phyloP scores from a whole-genome alignment of 2,113 vertebrate species.

The Emberiza fucata region DNA sequence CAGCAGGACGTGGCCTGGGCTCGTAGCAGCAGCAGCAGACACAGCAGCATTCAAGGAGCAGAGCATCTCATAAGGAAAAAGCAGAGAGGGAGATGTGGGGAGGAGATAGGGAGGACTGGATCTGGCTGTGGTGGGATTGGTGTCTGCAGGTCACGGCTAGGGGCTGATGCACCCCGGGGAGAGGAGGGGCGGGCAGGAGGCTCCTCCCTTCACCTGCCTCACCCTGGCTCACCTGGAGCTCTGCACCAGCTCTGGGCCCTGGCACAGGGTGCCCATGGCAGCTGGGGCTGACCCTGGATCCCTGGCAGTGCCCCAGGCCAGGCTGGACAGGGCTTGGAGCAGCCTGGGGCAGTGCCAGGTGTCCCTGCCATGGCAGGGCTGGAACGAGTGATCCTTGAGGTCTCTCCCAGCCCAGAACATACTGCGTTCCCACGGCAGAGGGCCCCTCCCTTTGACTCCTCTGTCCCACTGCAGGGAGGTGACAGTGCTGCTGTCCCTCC shows the following conservation, averaged over 20 bases:
- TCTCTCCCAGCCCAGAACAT: background rate
- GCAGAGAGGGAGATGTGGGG: background rate
- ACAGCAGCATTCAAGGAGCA: background rate
- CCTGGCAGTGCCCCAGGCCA: background rate
- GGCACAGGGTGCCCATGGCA: background rate
- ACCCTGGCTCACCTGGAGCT: background rate
- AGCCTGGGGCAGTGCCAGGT: rapidly evolving
- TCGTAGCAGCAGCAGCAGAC: background rate
- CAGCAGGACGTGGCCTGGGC: background rate
- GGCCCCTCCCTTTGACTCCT: background rate
- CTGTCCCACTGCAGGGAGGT: background rate
- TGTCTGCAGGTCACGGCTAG: background rate
- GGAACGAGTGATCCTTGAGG: rapidly evolving
- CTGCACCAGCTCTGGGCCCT: background rate
- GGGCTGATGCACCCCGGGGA: background rate
- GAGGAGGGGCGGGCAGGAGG: background rate
- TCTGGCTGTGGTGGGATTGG: background rate
- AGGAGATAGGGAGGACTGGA: background rate
- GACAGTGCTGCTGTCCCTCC: background rate
- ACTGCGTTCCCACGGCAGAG: background rate
- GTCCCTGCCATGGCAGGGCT: background rate
- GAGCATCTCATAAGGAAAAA: background rate
- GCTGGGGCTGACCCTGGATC: background rate
- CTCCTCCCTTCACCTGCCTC: background rate
- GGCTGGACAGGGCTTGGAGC: rapidly evolving